phyloP scores from a whole-genome alignment of 2,888 invertebrate species.

The Philopedon plagiatum region DNA sequence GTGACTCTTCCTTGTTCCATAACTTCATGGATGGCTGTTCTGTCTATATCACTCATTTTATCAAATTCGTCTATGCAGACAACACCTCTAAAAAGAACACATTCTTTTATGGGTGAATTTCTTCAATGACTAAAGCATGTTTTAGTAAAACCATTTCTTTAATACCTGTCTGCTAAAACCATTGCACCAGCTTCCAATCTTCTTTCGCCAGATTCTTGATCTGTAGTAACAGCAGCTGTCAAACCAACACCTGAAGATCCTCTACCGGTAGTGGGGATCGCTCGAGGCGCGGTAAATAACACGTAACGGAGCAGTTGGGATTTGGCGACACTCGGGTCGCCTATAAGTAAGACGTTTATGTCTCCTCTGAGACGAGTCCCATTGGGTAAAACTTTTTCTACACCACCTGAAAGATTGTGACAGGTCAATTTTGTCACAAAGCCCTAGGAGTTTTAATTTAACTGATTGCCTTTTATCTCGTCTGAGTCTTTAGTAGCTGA shows the following conservation, averaged over 20 bases:
- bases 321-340: constrained; percentile 99
- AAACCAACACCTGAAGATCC: constrained; percentile 99
- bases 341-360: constrained; percentile 78
- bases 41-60: constrained; percentile 99
- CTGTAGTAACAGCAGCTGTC: constrained; percentile 98
- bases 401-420: constrained; percentile 80
- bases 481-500: no score
- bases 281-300: constrained; percentile 93
- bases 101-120: no score
- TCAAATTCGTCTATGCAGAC: constrained; percentile 99
- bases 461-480: no score
- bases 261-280: constrained; percentile 96
- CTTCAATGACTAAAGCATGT: no score
- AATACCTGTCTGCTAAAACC: constrained; percentile 94
- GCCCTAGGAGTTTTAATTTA: no score
- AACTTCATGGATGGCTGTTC: constrained; percentile 99
- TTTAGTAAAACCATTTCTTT: no score
- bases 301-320: constrained; percentile 96
- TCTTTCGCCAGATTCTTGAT: constrained; percentile 85
- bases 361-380: constrained; percentile 92
- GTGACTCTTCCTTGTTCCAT: constrained; percentile 99
- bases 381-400: constrained; percentile 93
- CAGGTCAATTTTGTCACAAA: no score
- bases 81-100: constrained; percentile 77
- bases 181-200: constrained; percentile 97